These are phyloP conservation scores for Ceratosolen fusciceps DNA, from an alignment of 1,140 invertebrate species.

Conservation along the genomic window DNA sequence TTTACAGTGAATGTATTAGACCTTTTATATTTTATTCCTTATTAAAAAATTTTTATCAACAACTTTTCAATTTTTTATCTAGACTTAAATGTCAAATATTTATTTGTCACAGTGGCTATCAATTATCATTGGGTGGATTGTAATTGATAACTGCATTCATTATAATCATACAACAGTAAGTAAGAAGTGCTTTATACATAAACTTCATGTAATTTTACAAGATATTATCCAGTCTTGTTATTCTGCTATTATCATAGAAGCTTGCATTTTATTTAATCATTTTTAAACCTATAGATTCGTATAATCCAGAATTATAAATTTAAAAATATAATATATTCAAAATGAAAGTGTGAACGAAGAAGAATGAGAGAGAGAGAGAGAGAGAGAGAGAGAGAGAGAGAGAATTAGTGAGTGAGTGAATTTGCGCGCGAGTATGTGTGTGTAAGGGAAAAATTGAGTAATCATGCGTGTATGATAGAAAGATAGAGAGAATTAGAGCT, in stretches of 20 bases:
- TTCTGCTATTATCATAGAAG: neutral
- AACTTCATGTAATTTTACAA: conserved; percentile 33
- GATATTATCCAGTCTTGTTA: conserved; percentile 2
- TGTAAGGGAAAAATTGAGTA: too few species aligned
- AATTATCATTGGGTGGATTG: conserved; percentile 13
- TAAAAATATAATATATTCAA: neutral
- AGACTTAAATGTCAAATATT: neutral
- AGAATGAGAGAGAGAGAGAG: conserved; percentile 19
- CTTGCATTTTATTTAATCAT: conserved; percentile 33
- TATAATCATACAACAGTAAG: neutral
- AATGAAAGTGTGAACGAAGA: neutral
- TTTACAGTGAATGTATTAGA: neutral
- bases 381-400: neutral
- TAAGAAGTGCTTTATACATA: conserved; percentile 27
- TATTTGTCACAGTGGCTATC: conserved; percentile 4
- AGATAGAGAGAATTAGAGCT: conserved; percentile 26
- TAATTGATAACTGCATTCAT: neutral
- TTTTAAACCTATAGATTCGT: conserved; percentile 4
- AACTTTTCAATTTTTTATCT: neutral
- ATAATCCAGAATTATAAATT: conserved; percentile 27
- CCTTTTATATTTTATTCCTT: too few species aligned
- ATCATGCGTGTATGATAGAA: neutral
- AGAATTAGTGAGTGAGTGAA: neutral
- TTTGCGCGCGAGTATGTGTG: neutral
- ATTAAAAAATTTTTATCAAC: too few species aligned